Base-by-base conservation (phyloP, 2,113 vertebrate genomes). In the Psettodes erumei region DNA sequence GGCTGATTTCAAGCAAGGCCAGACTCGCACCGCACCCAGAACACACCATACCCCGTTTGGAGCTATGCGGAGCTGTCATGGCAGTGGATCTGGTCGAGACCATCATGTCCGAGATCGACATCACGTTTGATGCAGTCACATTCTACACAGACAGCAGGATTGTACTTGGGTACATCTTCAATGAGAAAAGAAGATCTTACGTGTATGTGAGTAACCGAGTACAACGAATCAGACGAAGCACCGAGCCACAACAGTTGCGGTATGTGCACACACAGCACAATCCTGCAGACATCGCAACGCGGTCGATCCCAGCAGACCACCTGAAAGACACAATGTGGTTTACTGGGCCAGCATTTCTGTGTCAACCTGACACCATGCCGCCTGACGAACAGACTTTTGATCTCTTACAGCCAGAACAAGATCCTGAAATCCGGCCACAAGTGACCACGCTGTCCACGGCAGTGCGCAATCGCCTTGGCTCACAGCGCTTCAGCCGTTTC, bases 141-240 rank as follows among this genome's bases (percentile, higher is more conserved):
- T 69, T 69, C 6, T 69, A 10, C 51, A 69, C 66, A 9, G 51
- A 56, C 8, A 56, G 66, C 45, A 9, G 38, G 3, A 32, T 69
- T 13, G 66, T 54, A 8, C 10, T 67, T 21, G 48, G 64, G 15
- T 67, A 67, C 23, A 67, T 67, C 5, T 18, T 54, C 51, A 69
- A 69, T 28, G 21, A 8, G 5, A 23, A 37, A 18, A 5, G 27
- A 10, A 56, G 51, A n/a, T 69, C 56, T 23, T 43, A 69, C 45
- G 18, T n/a, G 3, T 56, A 56, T 28, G 51, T 69, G 33, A 38
- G 51, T 23, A 69, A 56, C 19, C 10, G 27, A 21, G 37, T 69
- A 33, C 19, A 37, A 18, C 51, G 38, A 19, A 69, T 69, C 25
- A n/a, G n/a, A n/a, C 18, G 37, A 5, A 15, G 12, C 16, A 56